Evolutionary conservation across 2,888 invertebrate species (phyloP).

Genomic region (Pandemis heparana): DNA sequence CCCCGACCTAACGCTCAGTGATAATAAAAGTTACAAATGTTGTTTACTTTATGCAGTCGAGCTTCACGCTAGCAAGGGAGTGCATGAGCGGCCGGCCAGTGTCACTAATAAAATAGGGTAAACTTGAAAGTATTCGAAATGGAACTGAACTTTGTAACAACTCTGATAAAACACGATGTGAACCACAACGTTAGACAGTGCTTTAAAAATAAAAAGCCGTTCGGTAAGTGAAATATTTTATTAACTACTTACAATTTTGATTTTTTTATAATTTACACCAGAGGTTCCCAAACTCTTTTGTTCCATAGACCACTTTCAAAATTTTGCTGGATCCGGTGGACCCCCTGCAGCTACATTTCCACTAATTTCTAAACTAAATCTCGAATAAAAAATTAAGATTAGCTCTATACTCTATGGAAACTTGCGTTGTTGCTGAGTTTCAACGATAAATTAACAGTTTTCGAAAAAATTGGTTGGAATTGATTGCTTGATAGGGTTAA

Average conservation of each 20-base stretch:
- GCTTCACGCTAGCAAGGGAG: constrained; percentile 52
- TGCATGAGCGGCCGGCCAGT: constrained; percentile 52
- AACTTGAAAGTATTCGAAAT: constrained; percentile 56
- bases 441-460: too few species aligned
- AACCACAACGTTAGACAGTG: constrained; percentile 83
- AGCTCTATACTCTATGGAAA: too few species aligned
- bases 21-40: constrained; percentile 69
- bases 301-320: too few species aligned
- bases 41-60: constrained; percentile 71
- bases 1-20: constrained; percentile 57
- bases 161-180: constrained; percentile 79
- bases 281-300: too few species aligned
- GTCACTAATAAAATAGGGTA: constrained; percentile 20
- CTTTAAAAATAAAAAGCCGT: constrained; percentile 80
- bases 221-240: constrained; percentile 65
- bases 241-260: neutral
- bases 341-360: too few species aligned
- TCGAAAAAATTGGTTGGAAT: too few species aligned
- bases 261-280: neutral
- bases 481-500: too few species aligned
- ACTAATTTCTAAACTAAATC: too few species aligned
- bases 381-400: too few species aligned
- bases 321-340: too few species aligned
- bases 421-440: too few species aligned
- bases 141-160: constrained; percentile 79